Evolutionary conservation across 2,888 invertebrate genomes (phyloP), one percentile per base, ranked within the genome.

Genomic region (Stictocephala bisonia): DNA sequence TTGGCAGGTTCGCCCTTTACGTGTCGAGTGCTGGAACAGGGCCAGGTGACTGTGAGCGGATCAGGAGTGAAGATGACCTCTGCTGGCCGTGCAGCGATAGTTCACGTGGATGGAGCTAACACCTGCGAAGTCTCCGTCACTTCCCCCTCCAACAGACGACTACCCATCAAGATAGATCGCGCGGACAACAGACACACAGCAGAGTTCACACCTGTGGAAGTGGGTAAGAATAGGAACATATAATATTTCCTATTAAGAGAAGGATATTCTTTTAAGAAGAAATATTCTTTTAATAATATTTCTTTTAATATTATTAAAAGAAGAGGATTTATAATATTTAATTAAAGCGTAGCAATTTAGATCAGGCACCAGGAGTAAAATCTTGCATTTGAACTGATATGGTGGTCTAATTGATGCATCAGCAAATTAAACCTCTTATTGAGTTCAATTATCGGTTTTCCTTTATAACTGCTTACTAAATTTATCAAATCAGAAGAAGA

Each of bases 1-100:
- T 4, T 51, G 20, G 81, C 91, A 78, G 97, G 97, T 0, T 97
- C 96, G 11, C 98, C 98, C n/a, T 98, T 97, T 85, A 91, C 91
- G 31, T 97, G 97, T 81, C 90, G 92, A 82, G 93, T 98, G 84
- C 88, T 88, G 79, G 90, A 87, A 84, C 88, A 83, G 79, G 90
- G 86, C 83, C 91, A 84, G 84, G 90, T 86, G 80, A 87, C 85
- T 81, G 88, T 92, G 26, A 87, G 88, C 15, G 93, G 92, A 11
- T 85, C 87, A 40, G 91, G 90, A 58, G 84, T 93, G 69, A 90
- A 92, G 82, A 86, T 90, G 83, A 89, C 91, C 24, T 88, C 92
- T 6, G 88, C 93, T 0, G 90, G 89, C 41, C 87, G 87, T 76
- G 84, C 88, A 18, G 91, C 93, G 29, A 83, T 85, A 0, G 87